phyloP scores from a whole-genome alignment of 2,113 vertebrate species.

The Gymnobelideus leadbeateri region DNA sequence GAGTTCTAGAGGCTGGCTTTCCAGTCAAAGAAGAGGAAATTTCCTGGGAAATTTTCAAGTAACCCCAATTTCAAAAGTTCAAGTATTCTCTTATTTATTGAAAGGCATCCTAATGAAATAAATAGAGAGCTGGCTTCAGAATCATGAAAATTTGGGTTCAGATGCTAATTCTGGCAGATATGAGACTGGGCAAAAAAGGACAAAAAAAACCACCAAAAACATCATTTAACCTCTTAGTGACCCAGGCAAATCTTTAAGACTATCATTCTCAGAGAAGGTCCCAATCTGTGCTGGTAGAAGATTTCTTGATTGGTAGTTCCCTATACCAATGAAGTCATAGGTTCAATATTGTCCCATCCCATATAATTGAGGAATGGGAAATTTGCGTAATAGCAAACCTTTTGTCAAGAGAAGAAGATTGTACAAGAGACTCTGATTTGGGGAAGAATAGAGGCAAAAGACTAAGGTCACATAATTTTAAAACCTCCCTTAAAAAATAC shows the following conservation, averaged over 20 bases:
- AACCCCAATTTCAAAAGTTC: background rate
- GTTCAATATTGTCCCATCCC: background rate
- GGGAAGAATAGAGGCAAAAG: background rate
- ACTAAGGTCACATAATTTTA: background rate
- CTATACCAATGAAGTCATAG: background rate
- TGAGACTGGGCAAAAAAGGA: too few relatives aligned
- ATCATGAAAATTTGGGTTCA: background rate
- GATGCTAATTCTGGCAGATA: background rate
- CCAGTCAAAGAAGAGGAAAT: too few relatives aligned
- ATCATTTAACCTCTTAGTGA: background rate
- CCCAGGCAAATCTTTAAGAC: background rate
- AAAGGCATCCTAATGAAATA: too few relatives aligned
- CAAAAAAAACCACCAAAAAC: too few relatives aligned
- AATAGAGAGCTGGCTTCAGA: background rate
- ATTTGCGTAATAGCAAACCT: background rate
- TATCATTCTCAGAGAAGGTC: background rate
- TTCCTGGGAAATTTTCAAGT: background rate
- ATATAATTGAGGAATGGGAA: background rate
- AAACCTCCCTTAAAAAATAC: background rate
- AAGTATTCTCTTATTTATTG: background rate
- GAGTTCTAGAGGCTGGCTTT: background rate
- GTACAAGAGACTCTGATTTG: background rate
- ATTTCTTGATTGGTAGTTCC: background rate
- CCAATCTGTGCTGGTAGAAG: background rate
- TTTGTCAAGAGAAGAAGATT: background rate